Conservation (phyloP, 1,140 invertebrate genomes). For the Musca vetustissima region DNA sequence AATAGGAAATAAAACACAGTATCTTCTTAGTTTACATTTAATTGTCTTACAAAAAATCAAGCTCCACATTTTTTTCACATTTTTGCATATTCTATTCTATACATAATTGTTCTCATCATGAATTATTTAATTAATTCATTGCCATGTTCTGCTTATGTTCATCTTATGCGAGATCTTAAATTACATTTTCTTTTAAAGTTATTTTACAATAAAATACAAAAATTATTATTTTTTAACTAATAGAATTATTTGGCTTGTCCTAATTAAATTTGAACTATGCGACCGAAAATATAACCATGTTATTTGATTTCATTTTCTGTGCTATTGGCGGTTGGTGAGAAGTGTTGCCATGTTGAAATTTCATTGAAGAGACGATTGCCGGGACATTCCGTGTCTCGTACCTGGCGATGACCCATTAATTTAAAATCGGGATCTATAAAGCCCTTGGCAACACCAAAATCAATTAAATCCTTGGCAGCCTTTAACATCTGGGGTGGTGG, state of each 20-base stretch:
- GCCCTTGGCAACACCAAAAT: slow-evolving; percentile 62
- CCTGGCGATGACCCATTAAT: slow-evolving; percentile 70
- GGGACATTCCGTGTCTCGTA: slow-evolving; percentile 69
- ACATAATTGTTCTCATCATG: too few species aligned
- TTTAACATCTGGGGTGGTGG: slow-evolving; percentile 65
- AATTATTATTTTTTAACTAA: background rate
- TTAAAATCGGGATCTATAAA: slow-evolving; percentile 65
- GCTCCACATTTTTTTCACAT: too few species aligned
- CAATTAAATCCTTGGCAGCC: slow-evolving; percentile 63
- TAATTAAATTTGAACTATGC: background rate
- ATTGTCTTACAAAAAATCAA: too few species aligned
- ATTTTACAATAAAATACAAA: background rate
- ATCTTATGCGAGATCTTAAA: slow-evolving; percentile 15
- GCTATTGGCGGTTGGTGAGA: slow-evolving; percentile 35
- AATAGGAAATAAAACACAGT: too few species aligned
- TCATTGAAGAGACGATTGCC: slow-evolving; percentile 65
- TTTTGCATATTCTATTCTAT: too few species aligned
- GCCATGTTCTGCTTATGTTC: background rate
- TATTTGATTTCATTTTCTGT: slow-evolving; percentile 24
- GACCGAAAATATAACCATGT: background rate
- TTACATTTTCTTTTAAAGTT: background rate
- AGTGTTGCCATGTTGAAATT: slow-evolving; percentile 68
- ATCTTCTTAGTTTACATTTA: too few species aligned
- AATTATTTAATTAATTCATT: background rate
- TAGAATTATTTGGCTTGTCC: background rate